phyloP scores from a whole-genome alignment of 2,888 invertebrate genomes.

The Acanthopleura granulata region DNA sequence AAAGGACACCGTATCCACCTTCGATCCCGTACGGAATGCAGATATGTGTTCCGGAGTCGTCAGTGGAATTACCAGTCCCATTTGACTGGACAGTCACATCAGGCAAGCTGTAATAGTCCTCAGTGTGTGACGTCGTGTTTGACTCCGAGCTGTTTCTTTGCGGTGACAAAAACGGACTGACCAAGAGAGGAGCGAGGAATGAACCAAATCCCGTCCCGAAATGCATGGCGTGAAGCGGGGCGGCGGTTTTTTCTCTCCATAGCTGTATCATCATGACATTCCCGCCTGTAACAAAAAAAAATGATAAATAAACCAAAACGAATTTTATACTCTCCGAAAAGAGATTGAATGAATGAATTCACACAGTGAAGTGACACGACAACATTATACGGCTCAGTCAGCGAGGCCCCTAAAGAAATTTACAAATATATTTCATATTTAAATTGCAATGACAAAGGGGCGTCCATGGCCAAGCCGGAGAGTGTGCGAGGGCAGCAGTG shows the following conservation, averaged over 20 bases:
- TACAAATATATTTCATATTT: no score
- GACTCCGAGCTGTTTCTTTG: neutral
- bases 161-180: slow-evolving; percentile 42
- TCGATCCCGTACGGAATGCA: neutral
- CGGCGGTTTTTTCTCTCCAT: slow-evolving; percentile 48
- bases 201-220: slow-evolving; percentile 55
- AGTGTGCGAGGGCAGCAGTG: no score
- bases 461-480: no score
- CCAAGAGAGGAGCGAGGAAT: slow-evolving; percentile 47
- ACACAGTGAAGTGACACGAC: no score
- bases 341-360: no score
- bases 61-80: neutral
- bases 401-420: no score
- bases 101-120: neutral
- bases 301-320: neutral
- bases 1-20: neutral
- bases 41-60: neutral
- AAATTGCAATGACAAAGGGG: no score
- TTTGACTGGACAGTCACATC: neutral
- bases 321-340: no score
- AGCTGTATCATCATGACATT: slow-evolving; percentile 43
- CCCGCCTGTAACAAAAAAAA: slow-evolving; percentile 41
- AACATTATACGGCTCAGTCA: no score
- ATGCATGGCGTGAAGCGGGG: slow-evolving; percentile 50
- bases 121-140: neutral